Percentiles rank a stretch among this genome's conserved stretches.
phyloP scores from a whole-genome alignment of 2,113 vertebrate species.

The Barbus barbus region DNA sequence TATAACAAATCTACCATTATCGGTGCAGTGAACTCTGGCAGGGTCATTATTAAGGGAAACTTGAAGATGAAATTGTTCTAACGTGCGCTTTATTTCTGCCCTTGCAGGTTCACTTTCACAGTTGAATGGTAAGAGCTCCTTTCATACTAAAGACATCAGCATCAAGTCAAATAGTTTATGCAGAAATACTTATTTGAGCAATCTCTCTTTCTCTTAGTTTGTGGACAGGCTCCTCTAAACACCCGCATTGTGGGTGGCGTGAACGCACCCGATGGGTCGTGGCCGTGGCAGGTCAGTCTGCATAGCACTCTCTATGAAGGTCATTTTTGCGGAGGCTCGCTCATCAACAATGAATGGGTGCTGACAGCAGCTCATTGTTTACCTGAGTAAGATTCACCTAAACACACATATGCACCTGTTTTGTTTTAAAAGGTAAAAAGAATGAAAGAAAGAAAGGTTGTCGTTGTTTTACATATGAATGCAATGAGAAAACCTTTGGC shows the following conservation, averaged over 20 bases:
- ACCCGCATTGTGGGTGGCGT: slow-evolving; percentile 41
- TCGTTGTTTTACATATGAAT: not conserved
- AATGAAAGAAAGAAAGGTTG: not conserved
- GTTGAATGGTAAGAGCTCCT: slow-evolving; percentile 5
- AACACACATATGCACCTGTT: not conserved
- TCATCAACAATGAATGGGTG: slow-evolving; percentile 47
- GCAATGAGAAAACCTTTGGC: too few relatives aligned
- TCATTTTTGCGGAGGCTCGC: slow-evolving; percentile 50
- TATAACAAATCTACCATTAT: not conserved
- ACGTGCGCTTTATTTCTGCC: not conserved
- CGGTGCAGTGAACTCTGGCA: not conserved
- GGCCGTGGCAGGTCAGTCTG: slow-evolving; percentile 53
- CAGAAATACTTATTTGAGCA: not conserved
- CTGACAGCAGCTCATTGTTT: slow-evolving; percentile 47
- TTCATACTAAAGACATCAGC: not conserved
- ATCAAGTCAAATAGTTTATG: not conserved
- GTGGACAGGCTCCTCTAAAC: slow-evolving; percentile 44
- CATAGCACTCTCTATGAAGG: not conserved
- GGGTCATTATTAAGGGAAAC: not conserved
- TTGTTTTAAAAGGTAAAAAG: not conserved
- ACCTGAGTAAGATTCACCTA: not conserved
- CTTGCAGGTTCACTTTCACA: slow-evolving; percentile 40
- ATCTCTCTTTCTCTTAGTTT: slow-evolving; percentile 26
- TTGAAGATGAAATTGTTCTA: not conserved
- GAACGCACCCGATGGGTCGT: not conserved